Conservation (phyloP, 2,113 vertebrate species). For the Pseudorasbora parva region DNA sequence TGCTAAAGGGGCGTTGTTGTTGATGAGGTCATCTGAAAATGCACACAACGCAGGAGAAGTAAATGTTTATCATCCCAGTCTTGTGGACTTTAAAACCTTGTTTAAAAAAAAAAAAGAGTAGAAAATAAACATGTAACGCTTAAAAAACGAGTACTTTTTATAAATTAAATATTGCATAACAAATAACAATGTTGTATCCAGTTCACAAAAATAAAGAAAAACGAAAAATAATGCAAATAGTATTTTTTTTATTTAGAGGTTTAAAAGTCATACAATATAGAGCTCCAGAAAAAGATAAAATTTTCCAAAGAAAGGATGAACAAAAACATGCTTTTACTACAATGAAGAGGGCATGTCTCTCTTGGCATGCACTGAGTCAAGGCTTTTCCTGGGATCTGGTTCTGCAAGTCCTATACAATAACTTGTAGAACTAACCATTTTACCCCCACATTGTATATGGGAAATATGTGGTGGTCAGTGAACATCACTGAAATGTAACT, state of each 20-base stretch:
- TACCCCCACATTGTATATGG: conserved; percentile 41
- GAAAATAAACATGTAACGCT: not conserved
- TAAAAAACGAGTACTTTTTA: not conserved
- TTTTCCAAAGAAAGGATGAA: conserved; percentile 74
- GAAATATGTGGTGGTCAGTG: conserved; percentile 56
- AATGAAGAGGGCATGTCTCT: conserved; percentile 74
- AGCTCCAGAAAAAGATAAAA: conserved; percentile 87
- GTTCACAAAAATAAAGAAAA: not conserved
- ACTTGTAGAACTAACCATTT: conserved; percentile 55
- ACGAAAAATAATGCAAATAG: conserved; percentile 78
- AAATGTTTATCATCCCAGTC: not conserved
- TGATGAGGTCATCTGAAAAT: not conserved
- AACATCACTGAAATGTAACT: conserved; percentile 60
- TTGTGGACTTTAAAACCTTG: not conserved
- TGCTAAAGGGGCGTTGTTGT: not conserved
- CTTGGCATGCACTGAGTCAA: conserved; percentile 74
- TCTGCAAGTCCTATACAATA: conserved; percentile 56
- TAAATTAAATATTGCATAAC: not conserved
- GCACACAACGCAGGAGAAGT: not conserved
- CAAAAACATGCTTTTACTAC: conserved; percentile 79
- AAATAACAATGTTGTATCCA: not conserved
- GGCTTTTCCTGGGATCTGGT: conserved; percentile 75
- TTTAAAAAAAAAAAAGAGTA: not conserved
- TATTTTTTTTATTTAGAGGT: conserved; percentile 84
- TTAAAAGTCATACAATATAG: conserved; percentile 88